Base-by-base conservation (phyloP, 1,140 invertebrate species). In the Lasioglossum baleicum region DNA sequence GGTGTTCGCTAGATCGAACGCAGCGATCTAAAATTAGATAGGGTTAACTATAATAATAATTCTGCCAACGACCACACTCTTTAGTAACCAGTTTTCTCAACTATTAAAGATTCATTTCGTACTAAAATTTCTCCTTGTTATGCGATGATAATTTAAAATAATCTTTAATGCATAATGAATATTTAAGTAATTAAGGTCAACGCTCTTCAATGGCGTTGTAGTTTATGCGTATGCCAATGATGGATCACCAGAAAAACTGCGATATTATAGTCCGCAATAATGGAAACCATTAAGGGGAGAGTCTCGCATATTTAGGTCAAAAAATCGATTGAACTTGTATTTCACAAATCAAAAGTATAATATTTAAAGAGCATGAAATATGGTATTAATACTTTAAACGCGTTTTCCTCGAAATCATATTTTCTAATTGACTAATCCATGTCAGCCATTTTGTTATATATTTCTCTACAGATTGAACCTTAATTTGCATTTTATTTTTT, bases 181-280 rank as follows among this genome's bases (percentile, higher is more conserved):
- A 35, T 35, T 35, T 35, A 35, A 48, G n/a, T 26, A 81, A 81
- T 81, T 78, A 81, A 48, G 51, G 17, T 31, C n/a, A 40, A 68
- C 22, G 56, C 26, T 65, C 20, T 17, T 15, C 67, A 78, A 66
- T 48, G 65, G 48, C 13, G 17, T 64, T 48, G 53, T 48, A 22
- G 51, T 68, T 58, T 7, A 8, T 7, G 20, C 17, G 51, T 11
- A 15, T 15, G 6, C 17, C 15, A 15, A 20, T 17, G 51, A 48
- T 13, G 51, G 17, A 56, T 15, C 20, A 7, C 20, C 20, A n/a
- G 17, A n/a, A 20, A 7, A 8, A n/a, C 20, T n/a, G 7, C 58
- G 20, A 60, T 17, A n/a, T 67, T 75, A 35, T 60, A 40, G 22
- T 31, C 3, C 10, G 22, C 1, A 58, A n/a, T n/a, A n/a, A 7